Evolutionary conservation across 1,140 invertebrate genomes (phyloP).

Genomic region (Neomicropteryx cornuta): DNA sequence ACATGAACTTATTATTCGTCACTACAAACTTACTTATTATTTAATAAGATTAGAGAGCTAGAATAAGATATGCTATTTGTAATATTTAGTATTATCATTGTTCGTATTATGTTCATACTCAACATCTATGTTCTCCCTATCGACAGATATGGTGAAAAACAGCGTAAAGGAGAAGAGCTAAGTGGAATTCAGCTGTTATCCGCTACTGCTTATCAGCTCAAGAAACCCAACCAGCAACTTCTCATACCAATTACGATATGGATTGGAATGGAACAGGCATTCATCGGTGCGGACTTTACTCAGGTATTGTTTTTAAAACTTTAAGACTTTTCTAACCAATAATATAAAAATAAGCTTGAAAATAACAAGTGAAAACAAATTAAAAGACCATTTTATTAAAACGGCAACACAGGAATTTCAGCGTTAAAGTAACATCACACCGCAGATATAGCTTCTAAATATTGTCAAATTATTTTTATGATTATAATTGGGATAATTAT

Average conservation of each 20-base stretch:
- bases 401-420: too few species aligned
- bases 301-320: slow-evolving; percentile 45
- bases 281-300: slow-evolving; percentile 90
- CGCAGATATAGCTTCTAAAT: too few species aligned
- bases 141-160: slow-evolving; percentile 69
- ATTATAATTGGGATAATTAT: too few species aligned
- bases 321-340: neutral
- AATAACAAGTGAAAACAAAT: neutral
- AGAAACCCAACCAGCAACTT: slow-evolving; percentile 81
- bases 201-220: slow-evolving; percentile 83
- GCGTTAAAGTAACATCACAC: too few species aligned
- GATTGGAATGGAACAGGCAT: slow-evolving; percentile 96
- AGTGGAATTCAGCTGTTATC: slow-evolving; percentile 72
- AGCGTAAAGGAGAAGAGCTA: slow-evolving; percentile 56
- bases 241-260: slow-evolving; percentile 92
- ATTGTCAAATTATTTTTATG: too few species aligned
- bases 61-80: too few species aligned
- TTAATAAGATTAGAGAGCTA: too few species aligned
- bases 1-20: too few species aligned
- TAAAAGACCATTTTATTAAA: neutral
- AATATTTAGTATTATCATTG: too few species aligned
- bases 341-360: neutral
- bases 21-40: too few species aligned
- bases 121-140: neutral
- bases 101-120: too few species aligned